Conservation (phyloP, 2,888 invertebrate species). For the Bombylius discolor region DNA sequence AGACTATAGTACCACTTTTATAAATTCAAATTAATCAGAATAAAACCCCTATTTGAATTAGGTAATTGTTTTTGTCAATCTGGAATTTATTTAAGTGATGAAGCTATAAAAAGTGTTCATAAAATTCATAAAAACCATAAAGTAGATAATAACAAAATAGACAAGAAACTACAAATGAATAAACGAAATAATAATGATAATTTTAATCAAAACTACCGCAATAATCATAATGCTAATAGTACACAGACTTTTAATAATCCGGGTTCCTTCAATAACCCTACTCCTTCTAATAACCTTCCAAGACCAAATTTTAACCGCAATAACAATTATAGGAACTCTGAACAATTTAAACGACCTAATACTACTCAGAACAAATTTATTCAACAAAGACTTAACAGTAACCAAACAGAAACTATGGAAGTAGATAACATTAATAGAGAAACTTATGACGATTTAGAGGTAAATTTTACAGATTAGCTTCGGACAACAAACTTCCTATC, state of each 20-base stretch:
- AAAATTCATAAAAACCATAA: not conserved
- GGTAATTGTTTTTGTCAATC: slow-evolving; percentile 2
- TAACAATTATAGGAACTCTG: not conserved
- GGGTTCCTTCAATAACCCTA: no score
- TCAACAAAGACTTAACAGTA: no score
- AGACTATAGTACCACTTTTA: no score
- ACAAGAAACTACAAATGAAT: no score
- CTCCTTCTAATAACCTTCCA: not conserved
- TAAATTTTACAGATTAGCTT: slow-evolving; percentile 25
- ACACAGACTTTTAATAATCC: not conserved
- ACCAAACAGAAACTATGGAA: no score
- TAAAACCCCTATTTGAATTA: slow-evolving; percentile 3
- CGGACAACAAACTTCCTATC: slow-evolving; percentile 60
- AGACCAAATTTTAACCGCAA: not conserved
- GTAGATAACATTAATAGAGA: no score
- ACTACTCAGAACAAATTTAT: not conserved
- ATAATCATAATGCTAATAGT: not conserved
- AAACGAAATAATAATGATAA: not conserved
- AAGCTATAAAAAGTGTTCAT: not conserved
- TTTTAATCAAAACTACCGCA: not conserved
- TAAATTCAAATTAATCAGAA: not conserved
- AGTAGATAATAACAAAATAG: no score
- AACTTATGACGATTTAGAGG: not conserved
- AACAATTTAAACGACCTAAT: not conserved
- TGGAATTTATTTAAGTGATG: not conserved